Percentiles rank a stretch among this genome's conserved stretches.
These are phyloP conservation scores for Tachina fera DNA, from an alignment of 2,888 invertebrate species.

Conservation along the genomic window DNA sequence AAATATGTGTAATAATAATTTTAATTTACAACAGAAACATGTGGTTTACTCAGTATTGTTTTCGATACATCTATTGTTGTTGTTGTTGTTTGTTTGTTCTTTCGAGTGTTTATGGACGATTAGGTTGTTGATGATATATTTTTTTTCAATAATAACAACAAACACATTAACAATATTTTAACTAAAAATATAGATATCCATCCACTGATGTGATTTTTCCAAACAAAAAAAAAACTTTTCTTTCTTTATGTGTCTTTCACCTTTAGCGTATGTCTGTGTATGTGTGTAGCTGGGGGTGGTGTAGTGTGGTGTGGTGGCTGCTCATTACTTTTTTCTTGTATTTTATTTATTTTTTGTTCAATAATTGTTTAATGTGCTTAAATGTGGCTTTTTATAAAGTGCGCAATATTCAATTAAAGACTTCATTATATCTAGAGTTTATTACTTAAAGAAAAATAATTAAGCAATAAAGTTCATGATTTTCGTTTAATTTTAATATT, in stretches of 20 bases:
- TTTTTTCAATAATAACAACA: conserved; percentile 5
- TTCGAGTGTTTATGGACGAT: conserved; percentile 68
- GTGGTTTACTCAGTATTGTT: conserved; percentile 58
- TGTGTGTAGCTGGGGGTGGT: background rate
- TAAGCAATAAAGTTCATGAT: conserved; percentile 53
- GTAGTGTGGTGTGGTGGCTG: background rate
- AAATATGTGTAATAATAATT: conserved; percentile 19
- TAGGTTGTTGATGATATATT: conserved; percentile 45
- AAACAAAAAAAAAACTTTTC: conserved; percentile 1
- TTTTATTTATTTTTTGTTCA: conserved; percentile 6
- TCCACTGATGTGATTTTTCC: conserved; percentile 24
- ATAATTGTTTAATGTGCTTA: conserved; percentile 63
- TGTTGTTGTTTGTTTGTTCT: conserved; percentile 38
- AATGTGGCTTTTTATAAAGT: conserved; percentile 67
- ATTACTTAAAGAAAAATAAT: conserved; percentile 62
- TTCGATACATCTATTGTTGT: background rate
- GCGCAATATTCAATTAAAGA: conserved; percentile 71
- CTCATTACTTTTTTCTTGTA: conserved; percentile 15
- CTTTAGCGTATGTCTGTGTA: conserved; percentile 8
- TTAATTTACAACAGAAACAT: conserved; percentile 51
- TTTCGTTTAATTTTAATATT: conserved; percentile 59
- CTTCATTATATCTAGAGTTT: conserved; percentile 68
- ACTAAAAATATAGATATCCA: conserved; percentile 71
- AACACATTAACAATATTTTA: conserved; percentile 48
- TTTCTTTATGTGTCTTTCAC: conserved; percentile 4